A percentile compares a stretch with the other conserved stretches of the same genome.
phyloP scores from a whole-genome alignment of 2,113 vertebrate species.

The Neoarius graeffei region DNA sequence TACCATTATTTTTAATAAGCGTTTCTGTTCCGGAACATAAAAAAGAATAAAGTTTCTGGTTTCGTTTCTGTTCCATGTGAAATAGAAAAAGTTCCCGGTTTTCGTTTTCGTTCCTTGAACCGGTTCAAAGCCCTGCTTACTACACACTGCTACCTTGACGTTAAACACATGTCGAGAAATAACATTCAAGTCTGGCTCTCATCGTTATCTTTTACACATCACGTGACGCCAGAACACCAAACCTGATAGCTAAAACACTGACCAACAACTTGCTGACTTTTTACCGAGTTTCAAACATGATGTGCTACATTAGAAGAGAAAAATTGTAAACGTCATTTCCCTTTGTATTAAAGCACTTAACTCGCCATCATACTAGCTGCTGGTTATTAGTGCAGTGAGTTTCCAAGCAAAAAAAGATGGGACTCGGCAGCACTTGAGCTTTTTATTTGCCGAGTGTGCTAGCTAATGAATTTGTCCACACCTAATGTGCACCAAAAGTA shows the following conservation, averaged over 20 bases:
- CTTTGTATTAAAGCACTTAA: neutral
- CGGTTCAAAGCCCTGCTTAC: no score
- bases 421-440: neutral
- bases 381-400: neutral
- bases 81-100: no score
- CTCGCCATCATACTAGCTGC: neutral
- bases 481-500: neutral
- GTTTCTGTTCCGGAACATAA: no score
- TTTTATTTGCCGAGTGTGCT: neutral
- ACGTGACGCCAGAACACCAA: neutral
- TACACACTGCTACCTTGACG: neutral
- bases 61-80: no score
- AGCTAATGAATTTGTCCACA: neutral
- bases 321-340: neutral
- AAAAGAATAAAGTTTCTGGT: no score
- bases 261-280: neutral
- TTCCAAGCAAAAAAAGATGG: neutral
- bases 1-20: no score
- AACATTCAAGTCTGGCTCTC: neutral
- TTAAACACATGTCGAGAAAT: neutral
- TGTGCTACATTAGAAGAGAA: neutral
- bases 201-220: neutral
- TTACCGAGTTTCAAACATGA: neutral
- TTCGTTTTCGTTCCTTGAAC: no score
- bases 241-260: neutral